These are phyloP conservation scores for Speoplatyrhinus poulsoni DNA, from an alignment of 2,113 vertebrate genomes.

Conservation along the genomic window DNA sequence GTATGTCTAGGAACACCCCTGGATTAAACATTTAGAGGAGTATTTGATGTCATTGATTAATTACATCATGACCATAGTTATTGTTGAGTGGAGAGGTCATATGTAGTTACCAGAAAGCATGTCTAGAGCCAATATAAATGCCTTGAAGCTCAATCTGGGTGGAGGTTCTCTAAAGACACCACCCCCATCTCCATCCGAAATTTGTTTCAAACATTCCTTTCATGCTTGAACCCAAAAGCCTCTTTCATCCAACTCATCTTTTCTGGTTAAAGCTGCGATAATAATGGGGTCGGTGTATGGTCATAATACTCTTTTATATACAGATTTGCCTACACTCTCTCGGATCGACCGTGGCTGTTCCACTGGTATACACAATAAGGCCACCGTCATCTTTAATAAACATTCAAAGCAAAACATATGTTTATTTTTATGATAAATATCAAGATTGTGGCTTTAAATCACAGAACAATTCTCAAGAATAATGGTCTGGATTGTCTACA, in stretches of 20 bases:
- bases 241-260: slow-evolving; percentile 36
- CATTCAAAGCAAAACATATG: too few relatives aligned
- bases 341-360: too few relatives aligned
- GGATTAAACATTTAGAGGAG: too few relatives aligned
- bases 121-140: slow-evolving; percentile 33
- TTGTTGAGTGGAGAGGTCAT: slow-evolving; percentile 17
- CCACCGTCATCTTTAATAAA: too few relatives aligned
- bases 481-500: not conserved
- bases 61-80: slow-evolving; percentile 14
- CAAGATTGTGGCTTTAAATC: too few relatives aligned
- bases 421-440: too few relatives aligned
- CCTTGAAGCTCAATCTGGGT: slow-evolving; percentile 22
- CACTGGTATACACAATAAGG: too few relatives aligned
- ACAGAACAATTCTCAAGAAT: too few relatives aligned
- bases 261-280: not conserved
- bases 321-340: not conserved
- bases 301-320: too few relatives aligned
- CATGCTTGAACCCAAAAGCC: slow-evolving; percentile 33
- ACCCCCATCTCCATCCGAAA: slow-evolving; percentile 14
- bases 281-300: too few relatives aligned
- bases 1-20: too few relatives aligned
- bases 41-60: not conserved
- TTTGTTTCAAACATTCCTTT: slow-evolving; percentile 31
- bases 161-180: slow-evolving; percentile 47
- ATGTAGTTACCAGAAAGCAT: slow-evolving; percentile 27